A percentile compares a stretch with the other conserved stretches of the same genome.
These are phyloP conservation scores for Euphonia xanthogaster DNA, from an alignment of 2,797 vertebrate species.

Conservation along the genomic window DNA sequence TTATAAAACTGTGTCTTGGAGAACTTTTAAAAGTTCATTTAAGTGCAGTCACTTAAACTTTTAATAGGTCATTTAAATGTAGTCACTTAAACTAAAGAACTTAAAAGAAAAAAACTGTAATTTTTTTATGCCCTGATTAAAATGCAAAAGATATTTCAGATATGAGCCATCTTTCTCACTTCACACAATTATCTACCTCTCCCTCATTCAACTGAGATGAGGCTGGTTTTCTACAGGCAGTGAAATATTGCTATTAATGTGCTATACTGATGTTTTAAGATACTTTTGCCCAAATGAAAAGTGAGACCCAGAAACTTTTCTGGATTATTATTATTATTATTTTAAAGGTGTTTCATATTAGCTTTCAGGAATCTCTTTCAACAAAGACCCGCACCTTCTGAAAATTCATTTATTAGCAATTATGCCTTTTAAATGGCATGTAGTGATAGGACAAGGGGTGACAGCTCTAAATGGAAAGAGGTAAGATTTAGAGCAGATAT, in stretches of 20 bases:
- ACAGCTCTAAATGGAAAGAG: background rate
- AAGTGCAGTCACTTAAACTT: background rate
- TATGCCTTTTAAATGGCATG: background rate
- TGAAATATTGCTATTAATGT: background rate
- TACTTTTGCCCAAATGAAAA: background rate
- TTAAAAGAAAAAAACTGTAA: background rate
- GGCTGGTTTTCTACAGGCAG: background rate
- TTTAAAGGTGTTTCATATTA: background rate
- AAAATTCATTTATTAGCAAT: background rate
- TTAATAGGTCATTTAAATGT: background rate
- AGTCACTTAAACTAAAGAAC: background rate
- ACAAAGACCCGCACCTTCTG: background rate
- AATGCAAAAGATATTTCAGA: background rate
- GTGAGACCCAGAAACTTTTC: background rate
- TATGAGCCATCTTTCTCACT: background rate
- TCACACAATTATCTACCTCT: background rate
- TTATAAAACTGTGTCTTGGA: background rate
- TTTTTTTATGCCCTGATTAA: background rate
- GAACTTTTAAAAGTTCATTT: background rate
- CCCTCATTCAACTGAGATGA: background rate
- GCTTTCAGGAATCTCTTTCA: background rate
- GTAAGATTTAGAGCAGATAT: background rate
- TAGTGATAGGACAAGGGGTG: background rate
- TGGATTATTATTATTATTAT: background rate
- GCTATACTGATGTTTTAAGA: background rate